A percentile compares a stretch with the other conserved stretches of the same genome.
Evolutionary conservation across 2,888 invertebrate genomes (phyloP).

Genomic region (Helobdella robusta): DNA sequence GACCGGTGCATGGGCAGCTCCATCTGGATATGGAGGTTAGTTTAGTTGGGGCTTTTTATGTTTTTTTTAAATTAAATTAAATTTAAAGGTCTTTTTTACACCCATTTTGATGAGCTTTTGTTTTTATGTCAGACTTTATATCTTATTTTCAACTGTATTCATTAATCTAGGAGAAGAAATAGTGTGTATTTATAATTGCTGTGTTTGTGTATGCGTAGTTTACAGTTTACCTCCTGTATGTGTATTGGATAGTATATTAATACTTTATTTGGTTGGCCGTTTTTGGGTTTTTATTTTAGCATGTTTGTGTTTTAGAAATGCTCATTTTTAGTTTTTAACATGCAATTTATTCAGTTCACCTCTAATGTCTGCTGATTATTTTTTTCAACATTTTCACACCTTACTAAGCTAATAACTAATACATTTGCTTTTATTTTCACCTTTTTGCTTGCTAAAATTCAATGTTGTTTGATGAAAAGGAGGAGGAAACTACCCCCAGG

Average conservation of each 20-base stretch:
- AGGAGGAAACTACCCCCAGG: no score
- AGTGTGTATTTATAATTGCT: no score
- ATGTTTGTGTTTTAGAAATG: slow-evolving; percentile 1
- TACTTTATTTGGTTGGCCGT: neutral
- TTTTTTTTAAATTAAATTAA: neutral
- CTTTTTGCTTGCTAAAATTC: slow-evolving; percentile 5
- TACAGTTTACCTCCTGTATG: no score
- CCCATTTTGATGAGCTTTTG: neutral
- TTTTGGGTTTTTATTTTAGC: neutral
- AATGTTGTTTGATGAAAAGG: neutral
- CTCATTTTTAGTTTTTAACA: neutral
- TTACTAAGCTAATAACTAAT: no score
- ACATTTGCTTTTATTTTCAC: neutral
- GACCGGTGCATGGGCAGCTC: slow-evolving; percentile 21
- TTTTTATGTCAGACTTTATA: neutral
- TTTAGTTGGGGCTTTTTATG: neutral
- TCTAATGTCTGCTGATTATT: no score
- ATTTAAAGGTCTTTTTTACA: neutral
- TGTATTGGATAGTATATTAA: neutral
- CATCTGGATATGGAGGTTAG: slow-evolving; percentile 5
- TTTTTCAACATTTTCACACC: no score
- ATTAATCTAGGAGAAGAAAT: no score
- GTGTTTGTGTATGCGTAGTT: no score
- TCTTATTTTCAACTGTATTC: neutral
- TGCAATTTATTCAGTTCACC: no score